A percentile compares a stretch with the other conserved stretches of the same genome.
Conservation (phyloP, 2,113 vertebrate species). For the Scolopax mira region DNA sequence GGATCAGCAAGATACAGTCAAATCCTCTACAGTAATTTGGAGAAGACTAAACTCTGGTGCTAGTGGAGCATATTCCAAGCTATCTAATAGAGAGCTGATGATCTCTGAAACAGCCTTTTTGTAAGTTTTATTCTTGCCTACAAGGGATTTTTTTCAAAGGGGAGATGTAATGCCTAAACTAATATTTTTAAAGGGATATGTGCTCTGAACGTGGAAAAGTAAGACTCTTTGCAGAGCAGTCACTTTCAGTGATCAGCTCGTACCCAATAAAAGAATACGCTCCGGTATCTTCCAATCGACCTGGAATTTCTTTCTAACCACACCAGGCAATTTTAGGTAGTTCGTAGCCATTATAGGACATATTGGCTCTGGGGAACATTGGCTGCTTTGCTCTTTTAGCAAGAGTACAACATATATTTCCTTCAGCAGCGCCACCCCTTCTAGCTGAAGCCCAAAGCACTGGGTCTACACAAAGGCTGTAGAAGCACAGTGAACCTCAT, state of each 20-base stretch:
- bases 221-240: neutral
- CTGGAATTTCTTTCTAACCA: neutral
- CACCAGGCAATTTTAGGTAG: neutral
- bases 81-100: slow-evolving; percentile 56
- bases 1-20: slow-evolving; percentile 70
- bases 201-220: neutral
- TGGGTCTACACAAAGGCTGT: neutral
- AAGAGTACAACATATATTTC: neutral
- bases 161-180: slow-evolving; percentile 2
- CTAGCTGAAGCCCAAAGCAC: fast-evolving
- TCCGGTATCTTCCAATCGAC: neutral
- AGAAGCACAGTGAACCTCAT: fast-evolving
- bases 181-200: slow-evolving; percentile 24
- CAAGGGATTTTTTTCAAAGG: slow-evolving; percentile 35
- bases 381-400: neutral
- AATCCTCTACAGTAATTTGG: slow-evolving; percentile 63
- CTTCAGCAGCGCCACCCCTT: neutral
- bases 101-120: slow-evolving; percentile 60
- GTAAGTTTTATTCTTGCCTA: slow-evolving; percentile 61
- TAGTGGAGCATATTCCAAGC: slow-evolving; percentile 51
- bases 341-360: neutral
- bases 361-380: neutral
- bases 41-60: slow-evolving; percentile 59
- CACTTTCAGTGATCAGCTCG: neutral
- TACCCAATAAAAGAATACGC: neutral